Percentiles rank a stretch among this genome's conserved stretches.
Evolutionary conservation across 2,113 vertebrate species (phyloP).

Genomic region (Oxyruncus cristatus): DNA sequence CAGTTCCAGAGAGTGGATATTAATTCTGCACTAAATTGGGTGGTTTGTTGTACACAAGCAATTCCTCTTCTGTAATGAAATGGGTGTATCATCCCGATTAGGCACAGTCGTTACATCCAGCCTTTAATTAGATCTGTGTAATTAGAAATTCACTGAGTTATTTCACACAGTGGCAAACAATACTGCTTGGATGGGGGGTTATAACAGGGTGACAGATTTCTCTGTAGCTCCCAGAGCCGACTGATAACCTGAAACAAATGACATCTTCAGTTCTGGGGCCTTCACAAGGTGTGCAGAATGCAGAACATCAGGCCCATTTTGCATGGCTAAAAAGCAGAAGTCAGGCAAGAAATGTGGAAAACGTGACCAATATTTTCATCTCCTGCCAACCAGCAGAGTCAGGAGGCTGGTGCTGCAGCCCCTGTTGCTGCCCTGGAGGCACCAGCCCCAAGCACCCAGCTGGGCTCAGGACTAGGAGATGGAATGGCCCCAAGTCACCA

Average conservation of each 20-base stretch:
- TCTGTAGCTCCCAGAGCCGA: neutral
- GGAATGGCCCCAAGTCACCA: neutral
- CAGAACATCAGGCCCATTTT: neutral
- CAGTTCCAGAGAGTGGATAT: neutral
- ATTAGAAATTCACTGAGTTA: constrained; percentile 16
- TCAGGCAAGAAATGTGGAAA: neutral
- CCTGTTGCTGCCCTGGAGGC: neutral
- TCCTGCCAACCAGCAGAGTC: neutral
- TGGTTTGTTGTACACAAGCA: neutral
- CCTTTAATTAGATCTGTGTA: constrained; percentile 38
- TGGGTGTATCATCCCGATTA: neutral
- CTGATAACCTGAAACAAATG: neutral
- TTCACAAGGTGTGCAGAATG: neutral
- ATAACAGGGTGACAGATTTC: fast-evolving
- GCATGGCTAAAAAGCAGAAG: neutral
- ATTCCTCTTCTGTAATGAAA: neutral
- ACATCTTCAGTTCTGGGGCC: neutral
- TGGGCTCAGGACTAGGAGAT: neutral
- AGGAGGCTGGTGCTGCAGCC: neutral
- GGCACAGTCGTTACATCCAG: neutral
- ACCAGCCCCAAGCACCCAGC: neutral
- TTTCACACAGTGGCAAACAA: neutral
- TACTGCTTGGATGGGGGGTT: neutral
- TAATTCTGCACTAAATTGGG: neutral
- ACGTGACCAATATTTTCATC: neutral